phyloP scores from a whole-genome alignment of 2,888 invertebrate genomes.

The Torymus aiolomorphi region DNA sequence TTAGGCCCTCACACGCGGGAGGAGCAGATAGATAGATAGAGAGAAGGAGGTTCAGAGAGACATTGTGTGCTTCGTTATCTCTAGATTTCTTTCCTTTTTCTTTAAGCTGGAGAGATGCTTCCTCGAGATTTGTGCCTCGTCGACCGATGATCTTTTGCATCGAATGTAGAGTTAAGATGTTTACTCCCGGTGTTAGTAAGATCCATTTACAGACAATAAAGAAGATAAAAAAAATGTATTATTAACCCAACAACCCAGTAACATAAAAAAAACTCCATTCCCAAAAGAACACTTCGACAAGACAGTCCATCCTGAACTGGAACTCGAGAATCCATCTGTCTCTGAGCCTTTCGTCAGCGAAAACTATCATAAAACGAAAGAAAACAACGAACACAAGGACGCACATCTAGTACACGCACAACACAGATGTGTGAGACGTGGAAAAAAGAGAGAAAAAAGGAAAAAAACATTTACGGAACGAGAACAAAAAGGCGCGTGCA shows the following conservation, averaged over 20 bases:
- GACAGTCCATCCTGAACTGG: too few relatives aligned
- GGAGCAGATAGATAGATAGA: too few relatives aligned
- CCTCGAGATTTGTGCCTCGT: conserved; percentile 11
- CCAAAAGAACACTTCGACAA: too few relatives aligned
- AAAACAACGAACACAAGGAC: conserved; percentile 10
- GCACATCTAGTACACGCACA: background rate
- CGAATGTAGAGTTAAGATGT: too few relatives aligned
- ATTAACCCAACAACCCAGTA: too few relatives aligned
- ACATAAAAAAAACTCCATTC: too few relatives aligned
- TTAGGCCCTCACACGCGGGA: background rate
- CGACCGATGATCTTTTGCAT: background rate
- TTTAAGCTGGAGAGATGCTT: conserved; percentile 12
- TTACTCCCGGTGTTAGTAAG: background rate
- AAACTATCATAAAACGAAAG: background rate
- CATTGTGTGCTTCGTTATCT: background rate
- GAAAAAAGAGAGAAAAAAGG: conserved; percentile 19
- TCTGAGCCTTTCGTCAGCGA: too few relatives aligned
- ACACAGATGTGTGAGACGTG: too few relatives aligned
- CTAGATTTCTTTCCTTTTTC: background rate
- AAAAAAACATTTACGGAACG: background rate
- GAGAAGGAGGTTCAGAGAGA: too few relatives aligned
- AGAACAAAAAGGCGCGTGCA: background rate
- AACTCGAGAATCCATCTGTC: too few relatives aligned
- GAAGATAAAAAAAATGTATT: too few relatives aligned
- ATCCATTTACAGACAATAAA: background rate